Evolutionary conservation across 2,113 vertebrate species (phyloP).

Genomic region (Hippocampus mohnikei): DNA sequence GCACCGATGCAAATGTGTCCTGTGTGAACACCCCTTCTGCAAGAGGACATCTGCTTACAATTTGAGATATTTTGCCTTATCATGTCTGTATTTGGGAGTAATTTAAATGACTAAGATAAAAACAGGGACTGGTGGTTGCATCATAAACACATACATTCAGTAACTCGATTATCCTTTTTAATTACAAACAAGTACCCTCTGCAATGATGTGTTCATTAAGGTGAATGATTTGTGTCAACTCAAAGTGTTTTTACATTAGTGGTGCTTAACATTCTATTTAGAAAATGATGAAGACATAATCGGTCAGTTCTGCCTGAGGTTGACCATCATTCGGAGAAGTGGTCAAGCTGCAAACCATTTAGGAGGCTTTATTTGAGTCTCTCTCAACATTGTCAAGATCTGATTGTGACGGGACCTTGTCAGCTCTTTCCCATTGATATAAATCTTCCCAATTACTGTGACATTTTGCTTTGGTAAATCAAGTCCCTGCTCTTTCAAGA

Average conservation of each 20-base stretch:
- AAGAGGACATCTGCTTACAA: too few species aligned
- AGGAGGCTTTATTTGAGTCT: conserved; percentile 64
- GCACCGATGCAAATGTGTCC: too few species aligned
- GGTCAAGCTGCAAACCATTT: conserved; percentile 60
- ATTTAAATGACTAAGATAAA: too few species aligned
- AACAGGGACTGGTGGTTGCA: too few species aligned
- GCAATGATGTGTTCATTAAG: neutral
- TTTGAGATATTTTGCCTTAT: too few species aligned
- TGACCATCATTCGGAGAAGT: conserved; percentile 49
- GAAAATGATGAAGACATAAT: conserved; percentile 16
- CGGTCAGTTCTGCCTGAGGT: conserved; percentile 40
- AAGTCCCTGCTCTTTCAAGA: conserved; percentile 65
- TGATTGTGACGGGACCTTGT: conserved; percentile 69
- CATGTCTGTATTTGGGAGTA: too few species aligned
- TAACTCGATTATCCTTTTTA: too few species aligned
- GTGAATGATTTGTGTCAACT: neutral
- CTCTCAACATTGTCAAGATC: conserved; percentile 73
- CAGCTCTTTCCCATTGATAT: conserved; percentile 76
- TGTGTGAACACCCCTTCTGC: too few species aligned
- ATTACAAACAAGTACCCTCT: neutral
- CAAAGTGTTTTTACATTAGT: neutral
- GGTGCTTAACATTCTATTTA: neutral
- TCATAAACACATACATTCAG: too few species aligned
- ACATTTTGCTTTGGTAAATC: conserved; percentile 72
- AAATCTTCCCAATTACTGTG: conserved; percentile 76